A percentile compares a stretch with the other conserved stretches of the same genome.
Evolutionary conservation across 2,797 vertebrate genomes (phyloP).

Genomic region (Sebastes glaucus): DNA sequence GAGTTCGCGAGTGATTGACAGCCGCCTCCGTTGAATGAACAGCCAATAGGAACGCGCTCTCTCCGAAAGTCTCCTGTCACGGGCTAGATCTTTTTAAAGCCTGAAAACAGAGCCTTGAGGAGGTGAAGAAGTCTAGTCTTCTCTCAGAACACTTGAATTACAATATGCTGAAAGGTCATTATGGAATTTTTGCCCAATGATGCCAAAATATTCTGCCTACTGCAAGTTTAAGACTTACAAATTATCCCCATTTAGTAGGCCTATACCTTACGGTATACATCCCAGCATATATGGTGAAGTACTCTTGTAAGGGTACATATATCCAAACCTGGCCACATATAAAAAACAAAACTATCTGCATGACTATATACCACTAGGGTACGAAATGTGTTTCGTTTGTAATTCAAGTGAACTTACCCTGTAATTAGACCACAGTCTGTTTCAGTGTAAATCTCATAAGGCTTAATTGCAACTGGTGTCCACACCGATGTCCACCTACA

Average conservation of each 20-base stretch:
- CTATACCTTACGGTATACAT: not conserved
- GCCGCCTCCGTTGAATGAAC: too few species aligned
- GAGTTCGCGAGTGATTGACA: too few species aligned
- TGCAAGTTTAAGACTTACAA: not conserved
- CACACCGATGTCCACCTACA: slow-evolving; percentile 16
- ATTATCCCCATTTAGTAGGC: not conserved
- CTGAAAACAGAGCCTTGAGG: too few species aligned
- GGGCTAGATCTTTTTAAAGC: too few species aligned
- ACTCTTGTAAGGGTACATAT: not conserved
- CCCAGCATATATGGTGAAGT: not conserved
- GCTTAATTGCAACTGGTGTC: slow-evolving; percentile 23
- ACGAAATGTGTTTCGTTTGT: not conserved
- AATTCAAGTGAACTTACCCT: not conserved
- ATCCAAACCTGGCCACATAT: not conserved
- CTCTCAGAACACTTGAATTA: too few species aligned
- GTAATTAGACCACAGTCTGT: slow-evolving; percentile 20
- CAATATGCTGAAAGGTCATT: too few species aligned
- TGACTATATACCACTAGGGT: not conserved
- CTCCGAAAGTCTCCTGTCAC: too few species aligned
- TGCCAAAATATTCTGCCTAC: not conserved
- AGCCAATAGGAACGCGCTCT: too few species aligned
- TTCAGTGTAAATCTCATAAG: slow-evolving; percentile 30
- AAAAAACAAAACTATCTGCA: not conserved
- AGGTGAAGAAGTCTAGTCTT: too few species aligned
- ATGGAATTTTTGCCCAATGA: too few species aligned